Evolutionary conservation across 2,888 invertebrate species (phyloP), one percentile per base, ranked within the genome.

Genomic region (Campoplex capitator): DNA sequence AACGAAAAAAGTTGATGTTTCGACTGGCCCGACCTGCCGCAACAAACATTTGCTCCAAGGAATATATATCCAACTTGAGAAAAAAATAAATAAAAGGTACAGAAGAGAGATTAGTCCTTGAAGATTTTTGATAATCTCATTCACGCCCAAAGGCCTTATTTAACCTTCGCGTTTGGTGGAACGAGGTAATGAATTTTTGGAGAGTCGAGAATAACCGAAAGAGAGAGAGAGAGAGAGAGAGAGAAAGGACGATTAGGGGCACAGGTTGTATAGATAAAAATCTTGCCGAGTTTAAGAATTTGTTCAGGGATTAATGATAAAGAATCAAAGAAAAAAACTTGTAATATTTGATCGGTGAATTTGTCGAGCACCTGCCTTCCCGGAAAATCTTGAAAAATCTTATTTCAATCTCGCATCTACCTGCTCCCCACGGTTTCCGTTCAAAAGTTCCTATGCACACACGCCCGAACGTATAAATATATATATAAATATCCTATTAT

Each of bases 101-200:
- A 83, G 68, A 83, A 85, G 78, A 87, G 70, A 78, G 84, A 79
- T 76, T 71, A 82, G 74, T 84, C 58, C 78, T 75, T 78, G 71
- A 76, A 83, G 79, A 85, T 83, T 86, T 73, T 83, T 68, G 71
- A 80, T 86, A 86, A 86, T 86, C 83, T 86, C 73, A 77, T 86
- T 86, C 80, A 83, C 73, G 79, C 74, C 58, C 38, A 35, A 38
- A 42, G 13, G 68, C 56, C 32, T 83, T 35, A 42, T 38, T 79
- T 71, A 75, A 71, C 32, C 18, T 28, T 56, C 32, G 13, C 38
- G n/a, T 77, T 54, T 73, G 54, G 71, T 78, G 65, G 48, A 83
- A 79, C 84, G 74, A 82, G 67, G 58, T 48, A 54, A 71, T 28
- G 81, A 38, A 82, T 81, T 73, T 54, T 45, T n/a, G 28, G 35